Percentiles rank a stretch among this genome's conserved stretches.
Evolutionary conservation across 2,113 vertebrate genomes (phyloP).

Genomic region (Datnioides undecimradiatus): DNA sequence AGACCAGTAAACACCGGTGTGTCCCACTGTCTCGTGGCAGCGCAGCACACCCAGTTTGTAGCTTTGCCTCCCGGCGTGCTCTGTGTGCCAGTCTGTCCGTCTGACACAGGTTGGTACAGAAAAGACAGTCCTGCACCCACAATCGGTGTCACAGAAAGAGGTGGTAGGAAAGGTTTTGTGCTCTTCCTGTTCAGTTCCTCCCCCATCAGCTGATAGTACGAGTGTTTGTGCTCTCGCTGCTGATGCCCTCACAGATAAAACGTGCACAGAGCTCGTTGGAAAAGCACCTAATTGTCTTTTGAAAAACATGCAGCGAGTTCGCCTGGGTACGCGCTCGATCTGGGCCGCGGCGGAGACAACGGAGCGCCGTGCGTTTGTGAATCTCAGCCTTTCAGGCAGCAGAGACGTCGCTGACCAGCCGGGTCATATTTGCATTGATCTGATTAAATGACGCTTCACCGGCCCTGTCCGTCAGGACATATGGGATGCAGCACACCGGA

Average conservation of each 20-base stretch:
- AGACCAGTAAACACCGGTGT: background rate
- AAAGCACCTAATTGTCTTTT: constrained; percentile 3
- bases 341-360: background rate
- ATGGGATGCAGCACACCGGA: background rate
- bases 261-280: constrained; percentile 24
- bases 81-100: constrained; percentile 1
- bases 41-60: constrained; percentile 2
- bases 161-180: constrained; percentile 23
- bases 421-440: background rate
- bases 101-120: constrained; percentile 35
- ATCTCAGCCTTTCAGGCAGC: background rate
- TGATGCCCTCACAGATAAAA: constrained; percentile 63
- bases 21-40: background rate
- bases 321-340: background rate
- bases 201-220: constrained; percentile 64
- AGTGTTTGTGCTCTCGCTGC: constrained; percentile 43
- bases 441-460: background rate
- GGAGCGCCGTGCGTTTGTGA: background rate
- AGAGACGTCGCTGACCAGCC: background rate
- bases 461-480: background rate
- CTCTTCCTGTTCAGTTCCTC: constrained; percentile 71
- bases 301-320: background rate
- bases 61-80: constrained; percentile 20
- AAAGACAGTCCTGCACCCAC: constrained; percentile 32
- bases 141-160: constrained; percentile 44